Conservation (phyloP, 2,797 vertebrate species). For the Urocyon cinereoargenteus region DNA sequence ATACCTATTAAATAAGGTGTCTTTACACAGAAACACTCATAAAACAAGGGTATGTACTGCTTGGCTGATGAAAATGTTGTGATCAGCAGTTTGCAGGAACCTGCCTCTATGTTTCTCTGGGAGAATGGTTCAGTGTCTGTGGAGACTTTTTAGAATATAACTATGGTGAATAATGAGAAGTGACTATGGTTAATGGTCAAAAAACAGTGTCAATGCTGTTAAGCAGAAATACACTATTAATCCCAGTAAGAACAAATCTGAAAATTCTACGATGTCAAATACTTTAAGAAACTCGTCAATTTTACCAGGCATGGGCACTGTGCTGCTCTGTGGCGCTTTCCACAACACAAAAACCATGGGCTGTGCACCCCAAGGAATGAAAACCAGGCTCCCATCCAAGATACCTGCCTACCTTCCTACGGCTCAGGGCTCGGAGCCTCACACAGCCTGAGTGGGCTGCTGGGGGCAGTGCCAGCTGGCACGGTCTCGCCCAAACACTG, state of each 20-base stretch:
- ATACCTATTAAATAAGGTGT: neutral
- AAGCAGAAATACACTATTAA: neutral
- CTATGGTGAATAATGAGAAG: neutral
- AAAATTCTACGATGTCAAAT: neutral
- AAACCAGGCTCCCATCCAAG: neutral
- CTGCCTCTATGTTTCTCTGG: neutral
- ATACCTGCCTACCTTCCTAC: neutral
- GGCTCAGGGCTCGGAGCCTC: neutral
- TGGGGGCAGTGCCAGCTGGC: neutral
- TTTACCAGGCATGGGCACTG: too few species aligned
- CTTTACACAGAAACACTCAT: neutral
- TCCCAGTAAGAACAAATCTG: neutral
- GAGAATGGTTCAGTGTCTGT: fast-evolving
- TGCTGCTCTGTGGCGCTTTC: neutral
- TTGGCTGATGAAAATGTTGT: neutral
- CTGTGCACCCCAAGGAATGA: neutral
- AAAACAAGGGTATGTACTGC: neutral
- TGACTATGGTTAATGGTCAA: neutral
- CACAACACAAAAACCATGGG: neutral
- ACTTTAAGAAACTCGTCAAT: neutral
- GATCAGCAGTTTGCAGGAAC: neutral
- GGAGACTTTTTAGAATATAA: neutral
- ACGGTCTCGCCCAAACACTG: neutral
- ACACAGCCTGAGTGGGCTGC: neutral
- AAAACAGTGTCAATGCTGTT: neutral